Base-by-base conservation (phyloP, 2,113 vertebrate species). In the Antennarius striatus region DNA sequence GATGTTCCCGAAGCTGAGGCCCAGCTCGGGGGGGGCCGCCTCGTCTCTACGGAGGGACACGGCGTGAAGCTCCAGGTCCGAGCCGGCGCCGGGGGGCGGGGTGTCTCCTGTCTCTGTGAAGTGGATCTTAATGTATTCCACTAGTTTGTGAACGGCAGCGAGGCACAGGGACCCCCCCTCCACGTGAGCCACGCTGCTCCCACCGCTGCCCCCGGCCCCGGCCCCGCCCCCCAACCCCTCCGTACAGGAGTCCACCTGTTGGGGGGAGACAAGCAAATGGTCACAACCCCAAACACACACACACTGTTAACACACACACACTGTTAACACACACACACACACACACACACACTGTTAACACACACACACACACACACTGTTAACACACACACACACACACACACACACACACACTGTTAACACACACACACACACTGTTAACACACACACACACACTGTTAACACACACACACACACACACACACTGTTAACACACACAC, bases 1-100 rank as follows among this genome's bases (percentile, higher is more conserved):
- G 80, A 98, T 97, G 83, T 98, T 97, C 13, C 97, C 97, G 51
- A 98, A 99, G 69, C 95, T 96, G 32, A 99, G 91, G 40, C 97
- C 97, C 0, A 99, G 94, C 10, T 95, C 94, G 0, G 90, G 71
- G 0, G 78, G 72, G 40, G 95, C 94, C 1, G 76, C 84, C 6
- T 83, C 50, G 49, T 92, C 87, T 85, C 94, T 96, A 76, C 90
- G 90, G 51, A 98, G 87, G 81, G 93, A 95, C 55, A 96, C 90
- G 0, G 95, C 93, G 10, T 92, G 95, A 80, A 99, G 93, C 80
- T 98, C 96, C 0, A 92, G 91, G 14, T 97, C 96, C 0, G 79
- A 58, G n/a, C 85, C 74, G 16, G 90, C 91, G 0, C 77, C 79
- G 29, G 45, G 49, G 60, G 6, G 58, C 43, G 0, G 1, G 46